phyloP scores from a whole-genome alignment of 2,888 invertebrate species.

The Hedychridium roseum region DNA sequence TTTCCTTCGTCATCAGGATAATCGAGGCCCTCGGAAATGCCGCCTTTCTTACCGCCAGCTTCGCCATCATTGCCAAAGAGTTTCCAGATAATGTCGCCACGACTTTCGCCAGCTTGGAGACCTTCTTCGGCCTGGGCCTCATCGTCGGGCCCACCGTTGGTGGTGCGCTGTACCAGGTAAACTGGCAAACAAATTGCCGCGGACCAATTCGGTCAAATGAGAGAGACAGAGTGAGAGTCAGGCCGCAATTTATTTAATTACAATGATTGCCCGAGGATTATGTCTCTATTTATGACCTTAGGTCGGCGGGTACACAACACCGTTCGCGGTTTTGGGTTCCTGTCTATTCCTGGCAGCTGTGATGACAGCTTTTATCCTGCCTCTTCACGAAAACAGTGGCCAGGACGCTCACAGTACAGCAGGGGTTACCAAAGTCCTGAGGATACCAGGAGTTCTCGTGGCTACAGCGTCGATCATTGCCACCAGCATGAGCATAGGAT shows the following conservation, averaged over 20 bases:
- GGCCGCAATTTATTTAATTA: too few species aligned
- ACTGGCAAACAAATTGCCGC: too few species aligned
- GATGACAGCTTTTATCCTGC: slow-evolving; percentile 77
- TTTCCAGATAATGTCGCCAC: slow-evolving; percentile 86
- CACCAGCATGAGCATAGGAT: slow-evolving; percentile 85
- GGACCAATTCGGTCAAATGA: too few species aligned
- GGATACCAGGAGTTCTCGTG: slow-evolving; percentile 78
- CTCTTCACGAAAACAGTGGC: slow-evolving; percentile 70
- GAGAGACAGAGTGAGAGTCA: too few species aligned
- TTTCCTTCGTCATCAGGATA: slow-evolving; percentile 82
- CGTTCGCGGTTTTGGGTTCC: slow-evolving; percentile 82
- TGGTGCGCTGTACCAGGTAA: slow-evolving; percentile 78
- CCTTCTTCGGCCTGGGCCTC: slow-evolving; percentile 86
- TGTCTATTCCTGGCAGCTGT: slow-evolving; percentile 79
- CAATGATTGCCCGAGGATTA: too few species aligned
- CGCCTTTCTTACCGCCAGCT: slow-evolving; percentile 85
- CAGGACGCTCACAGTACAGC: slow-evolving; percentile 65
- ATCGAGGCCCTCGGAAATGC: slow-evolving; percentile 88
- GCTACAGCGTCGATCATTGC: slow-evolving; percentile 77
- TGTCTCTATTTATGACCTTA: too few species aligned
- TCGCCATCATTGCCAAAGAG: slow-evolving; percentile 87
- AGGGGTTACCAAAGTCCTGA: slow-evolving; percentile 75
- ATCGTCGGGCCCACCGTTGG: slow-evolving; percentile 93
- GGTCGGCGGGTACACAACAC: slow-evolving; percentile 80
- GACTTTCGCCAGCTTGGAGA: slow-evolving; percentile 85